Conservation (phyloP, 2,113 vertebrate genomes). For the Furnarius figulus region DNA sequence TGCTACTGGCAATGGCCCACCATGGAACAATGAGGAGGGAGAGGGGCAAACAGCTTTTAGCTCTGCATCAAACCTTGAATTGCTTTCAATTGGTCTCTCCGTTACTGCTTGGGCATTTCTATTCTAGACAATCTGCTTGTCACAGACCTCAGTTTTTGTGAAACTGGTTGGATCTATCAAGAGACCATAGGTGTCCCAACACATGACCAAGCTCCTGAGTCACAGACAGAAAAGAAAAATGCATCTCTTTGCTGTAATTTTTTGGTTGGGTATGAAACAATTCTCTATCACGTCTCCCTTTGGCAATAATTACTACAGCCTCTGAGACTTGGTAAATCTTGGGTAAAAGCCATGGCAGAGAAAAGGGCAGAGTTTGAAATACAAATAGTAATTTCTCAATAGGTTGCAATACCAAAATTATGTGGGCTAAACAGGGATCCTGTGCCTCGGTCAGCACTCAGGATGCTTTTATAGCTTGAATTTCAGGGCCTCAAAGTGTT, state of each 20-base stretch:
- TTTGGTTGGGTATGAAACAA: neutral
- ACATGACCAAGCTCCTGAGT: neutral
- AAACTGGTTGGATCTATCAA: neutral
- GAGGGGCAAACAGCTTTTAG: neutral
- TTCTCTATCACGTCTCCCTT: neutral
- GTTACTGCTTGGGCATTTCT: neutral
- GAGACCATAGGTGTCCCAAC: neutral
- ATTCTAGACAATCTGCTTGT: neutral
- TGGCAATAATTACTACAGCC: neutral
- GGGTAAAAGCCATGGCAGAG: slow-evolving; percentile 27
- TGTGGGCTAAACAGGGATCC: neutral
- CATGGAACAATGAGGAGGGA: neutral
- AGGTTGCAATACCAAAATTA: neutral
- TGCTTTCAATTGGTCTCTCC: neutral
- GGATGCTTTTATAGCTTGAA: neutral
- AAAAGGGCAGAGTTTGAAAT: slow-evolving; percentile 10
- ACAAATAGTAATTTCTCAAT: slow-evolving; percentile 12
- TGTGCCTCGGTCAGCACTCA: neutral
- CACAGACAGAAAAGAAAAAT: neutral
- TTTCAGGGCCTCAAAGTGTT: neutral
- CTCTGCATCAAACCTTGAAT: neutral
- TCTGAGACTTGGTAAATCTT: slow-evolving; percentile 9
- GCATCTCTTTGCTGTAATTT: neutral
- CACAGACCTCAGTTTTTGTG: neutral
- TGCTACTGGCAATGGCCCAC: neutral